These are phyloP conservation scores for Cnemophilus loriae DNA, from an alignment of 2,113 vertebrate genomes.

Conservation along the genomic window DNA sequence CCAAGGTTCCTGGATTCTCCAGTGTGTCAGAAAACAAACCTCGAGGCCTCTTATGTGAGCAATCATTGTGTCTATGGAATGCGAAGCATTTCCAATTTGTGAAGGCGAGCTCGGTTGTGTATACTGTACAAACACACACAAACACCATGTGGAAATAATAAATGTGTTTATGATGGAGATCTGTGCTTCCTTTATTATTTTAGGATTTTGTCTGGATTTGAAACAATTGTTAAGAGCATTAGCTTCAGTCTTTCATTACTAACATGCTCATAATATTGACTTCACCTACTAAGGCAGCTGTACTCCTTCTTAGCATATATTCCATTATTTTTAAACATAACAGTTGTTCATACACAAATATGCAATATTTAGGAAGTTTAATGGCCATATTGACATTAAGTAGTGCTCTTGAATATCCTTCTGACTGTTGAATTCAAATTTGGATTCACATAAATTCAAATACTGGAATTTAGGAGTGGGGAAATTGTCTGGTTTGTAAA, in stretches of 20 bases:
- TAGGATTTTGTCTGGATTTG: constrained; percentile 57
- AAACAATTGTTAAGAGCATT: constrained; percentile 47
- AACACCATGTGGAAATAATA: constrained; percentile 71
- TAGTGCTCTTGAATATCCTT: neutral
- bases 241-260: constrained; percentile 41
- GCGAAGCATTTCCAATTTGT: constrained; percentile 43
- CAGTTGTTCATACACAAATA: neutral
- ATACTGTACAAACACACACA: constrained; percentile 25
- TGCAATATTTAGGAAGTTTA: neutral
- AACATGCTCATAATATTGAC: neutral
- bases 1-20: constrained; percentile 27
- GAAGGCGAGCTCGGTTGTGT: constrained; percentile 17
- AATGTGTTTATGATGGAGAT: constrained; percentile 60
- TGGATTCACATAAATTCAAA: neutral
- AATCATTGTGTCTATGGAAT: constrained; percentile 33
- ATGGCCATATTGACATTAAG: neutral
- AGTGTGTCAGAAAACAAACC: constrained; percentile 56
- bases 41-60: constrained; percentile 40
- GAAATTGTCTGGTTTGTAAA: neutral
- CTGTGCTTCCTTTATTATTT: constrained; percentile 65
- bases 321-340: neutral
- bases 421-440: neutral
- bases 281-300: constrained; percentile 12
- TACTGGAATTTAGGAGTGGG: neutral
- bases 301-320: neutral